Base-by-base conservation (phyloP, 1,140 invertebrate species). In the Diprion similis region DNA sequence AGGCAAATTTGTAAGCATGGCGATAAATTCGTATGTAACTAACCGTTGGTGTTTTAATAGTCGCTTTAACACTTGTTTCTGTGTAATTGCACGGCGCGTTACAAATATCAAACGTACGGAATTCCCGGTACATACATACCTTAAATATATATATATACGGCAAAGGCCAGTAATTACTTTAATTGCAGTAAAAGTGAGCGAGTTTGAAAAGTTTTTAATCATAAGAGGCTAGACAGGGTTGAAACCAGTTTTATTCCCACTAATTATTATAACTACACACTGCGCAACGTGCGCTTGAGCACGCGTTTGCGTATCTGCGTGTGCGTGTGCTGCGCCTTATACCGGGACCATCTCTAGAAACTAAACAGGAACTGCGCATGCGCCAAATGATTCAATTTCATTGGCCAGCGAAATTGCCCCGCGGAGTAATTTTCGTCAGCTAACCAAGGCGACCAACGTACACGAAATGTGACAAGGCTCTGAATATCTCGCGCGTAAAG, bases 111-210 rank as follows among this genome's bases (percentile, higher is more conserved):
- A 17, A 59, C 51, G 11, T 37, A 37, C 11, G 51, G 11, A 59
- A 59, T 59, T 15, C 51, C 9, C 24, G 24, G 24, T 37, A 37
- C 24, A 37, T 37, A 37, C 24, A 6, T 37, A 73, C 78, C 73
- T 73, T 37, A 37, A 3, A 37, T 37, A 37, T 37, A 37, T 37
- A 37, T 37, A 37, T 37, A 37, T 37, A 37, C 24, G 75, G 74
- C 73, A 71, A 71, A 74, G 79, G 78, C 75, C 68, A 75, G 78
- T 80, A 81, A 85, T 84, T 85, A 84, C 84, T 82, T 85, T 85
- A 85, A 85, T 85, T 84, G 83, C 80, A 78, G 78, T 76, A 70
- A 72, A 79, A 19, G 66, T 68, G 37, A 68, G 19, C 66, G 66
- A 68, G 66, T 68, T 68, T 18, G 66, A 68, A 68, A 68, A 68